A percentile compares a stretch with the other conserved stretches of the same genome.
Evolutionary conservation across 2,797 vertebrate genomes (phyloP).

Genomic region (Mastacembelus armatus): DNA sequence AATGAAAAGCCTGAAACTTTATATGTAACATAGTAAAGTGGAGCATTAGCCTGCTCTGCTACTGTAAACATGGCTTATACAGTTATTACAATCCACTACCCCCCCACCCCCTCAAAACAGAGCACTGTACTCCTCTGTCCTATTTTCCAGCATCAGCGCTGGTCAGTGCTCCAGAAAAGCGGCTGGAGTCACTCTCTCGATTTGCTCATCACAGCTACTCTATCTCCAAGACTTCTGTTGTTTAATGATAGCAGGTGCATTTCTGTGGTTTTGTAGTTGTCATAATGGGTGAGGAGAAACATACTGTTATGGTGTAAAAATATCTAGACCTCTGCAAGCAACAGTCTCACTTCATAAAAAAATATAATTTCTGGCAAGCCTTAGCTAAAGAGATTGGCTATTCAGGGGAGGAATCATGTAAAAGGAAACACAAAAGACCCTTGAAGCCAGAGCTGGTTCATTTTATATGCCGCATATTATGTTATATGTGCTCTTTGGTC

Average conservation of each 20-base stretch:
- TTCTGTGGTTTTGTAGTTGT: conserved; percentile 38
- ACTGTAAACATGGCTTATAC: background rate
- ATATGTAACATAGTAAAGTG: background rate
- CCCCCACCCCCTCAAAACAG: conserved; percentile 1
- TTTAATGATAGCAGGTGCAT: conserved; percentile 15
- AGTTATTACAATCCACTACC: conserved; percentile 3
- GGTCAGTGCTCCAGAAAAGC: conserved; percentile 50
- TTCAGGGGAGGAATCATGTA: conserved; percentile 9
- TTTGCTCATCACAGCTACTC: conserved; percentile 18
- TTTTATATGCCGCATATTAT: conserved; percentile 15
- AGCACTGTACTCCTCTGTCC: conserved; percentile 39
- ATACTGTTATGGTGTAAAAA: conserved; percentile 40
- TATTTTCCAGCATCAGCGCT: conserved; percentile 47
- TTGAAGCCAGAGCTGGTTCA: conserved; percentile 30
- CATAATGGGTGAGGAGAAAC: conserved; percentile 38
- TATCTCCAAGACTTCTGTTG: conserved; percentile 11
- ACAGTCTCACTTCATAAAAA: conserved; percentile 31
- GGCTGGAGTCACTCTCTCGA: conserved; percentile 1
- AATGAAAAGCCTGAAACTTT: background rate
- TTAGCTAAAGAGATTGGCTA: conserved; percentile 9
- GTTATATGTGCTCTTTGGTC: conserved; percentile 13
- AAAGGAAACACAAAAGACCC: conserved; percentile 25
- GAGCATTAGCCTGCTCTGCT: background rate
- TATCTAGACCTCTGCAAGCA: conserved; percentile 49
- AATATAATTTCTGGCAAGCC: conserved; percentile 20